A percentile compares a stretch with the other conserved stretches of the same genome.
Evolutionary conservation across 2,113 vertebrate species (phyloP).

Genomic region (Barbus barbus): DNA sequence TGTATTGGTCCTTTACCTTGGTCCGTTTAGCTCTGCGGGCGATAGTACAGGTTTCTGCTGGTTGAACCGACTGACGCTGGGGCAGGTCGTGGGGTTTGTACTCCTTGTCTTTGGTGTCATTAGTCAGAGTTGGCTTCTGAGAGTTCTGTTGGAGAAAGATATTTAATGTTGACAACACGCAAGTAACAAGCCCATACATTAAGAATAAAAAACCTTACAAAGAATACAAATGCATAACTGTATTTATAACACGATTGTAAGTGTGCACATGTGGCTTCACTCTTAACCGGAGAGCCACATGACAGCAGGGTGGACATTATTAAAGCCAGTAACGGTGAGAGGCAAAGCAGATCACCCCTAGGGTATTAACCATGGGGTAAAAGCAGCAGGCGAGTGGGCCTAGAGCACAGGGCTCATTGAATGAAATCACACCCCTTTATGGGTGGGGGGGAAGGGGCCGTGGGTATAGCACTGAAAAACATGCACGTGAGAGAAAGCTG

Average conservation of each 20-base stretch:
- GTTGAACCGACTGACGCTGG: constrained; percentile 90
- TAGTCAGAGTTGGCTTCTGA: constrained; percentile 87
- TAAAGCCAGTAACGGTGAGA: constrained; percentile 24
- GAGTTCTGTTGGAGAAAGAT: constrained; percentile 64
- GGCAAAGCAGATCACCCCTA: constrained; percentile 35
- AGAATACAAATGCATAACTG: neutral
- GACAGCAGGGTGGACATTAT: constrained; percentile 24
- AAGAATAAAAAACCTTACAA: neutral
- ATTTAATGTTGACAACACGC: neutral
- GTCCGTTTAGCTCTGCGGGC: constrained; percentile 91
- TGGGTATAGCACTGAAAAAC: neutral
- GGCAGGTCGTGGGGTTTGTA: constrained; percentile 95
- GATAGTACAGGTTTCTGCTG: constrained; percentile 83
- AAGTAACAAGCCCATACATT: neutral
- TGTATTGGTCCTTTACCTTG: constrained; percentile 76
- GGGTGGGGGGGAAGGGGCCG: neutral
- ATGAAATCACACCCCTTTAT: neutral
- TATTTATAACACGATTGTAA: neutral
- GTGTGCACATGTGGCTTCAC: constrained; percentile 15
- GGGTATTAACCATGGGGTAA: constrained; percentile 26
- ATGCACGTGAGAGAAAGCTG: constrained; percentile 6
- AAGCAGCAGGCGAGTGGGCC: constrained; percentile 7
- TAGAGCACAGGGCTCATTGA: neutral
- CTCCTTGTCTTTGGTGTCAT: constrained; percentile 94
- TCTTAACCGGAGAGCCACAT: constrained; percentile 6